These are phyloP conservation scores for Scaptomyza caliginosa DNA, from an alignment of 2,888 invertebrate genomes.

Conservation along the genomic window DNA sequence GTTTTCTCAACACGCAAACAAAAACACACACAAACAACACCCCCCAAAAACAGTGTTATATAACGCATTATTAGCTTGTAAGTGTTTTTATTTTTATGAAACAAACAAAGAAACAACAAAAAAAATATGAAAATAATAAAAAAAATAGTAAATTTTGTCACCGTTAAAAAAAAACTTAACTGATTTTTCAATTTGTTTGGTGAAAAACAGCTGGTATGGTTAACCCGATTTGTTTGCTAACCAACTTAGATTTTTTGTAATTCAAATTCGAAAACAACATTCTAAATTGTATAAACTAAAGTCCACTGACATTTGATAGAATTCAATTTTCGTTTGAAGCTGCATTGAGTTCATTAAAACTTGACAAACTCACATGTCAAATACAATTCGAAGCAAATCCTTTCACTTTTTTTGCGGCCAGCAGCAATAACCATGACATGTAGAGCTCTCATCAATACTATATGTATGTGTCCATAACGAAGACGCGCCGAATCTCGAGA, in stretches of 20 bases:
- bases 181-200: conserved; percentile 3
- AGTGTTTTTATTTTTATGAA: conserved; percentile 83
- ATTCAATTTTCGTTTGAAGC: conserved; percentile 40
- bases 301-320: conserved; percentile 19
- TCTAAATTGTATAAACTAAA: no score
- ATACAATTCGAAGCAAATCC: conserved; percentile 49
- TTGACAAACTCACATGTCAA: conserved; percentile 4
- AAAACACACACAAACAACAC: conserved; percentile 38
- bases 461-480: conserved; percentile 12
- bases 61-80: conserved; percentile 82
- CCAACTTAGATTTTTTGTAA: conserved; percentile 4
- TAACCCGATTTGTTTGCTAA: not conserved
- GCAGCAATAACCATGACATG: conserved; percentile 41
- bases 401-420: conserved; percentile 63
- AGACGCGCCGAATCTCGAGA: conserved; percentile 22
- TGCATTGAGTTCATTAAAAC: conserved; percentile 3
- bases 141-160: conserved; percentile 84
- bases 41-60: conserved; percentile 69
- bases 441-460: conserved; percentile 44
- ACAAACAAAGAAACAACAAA: conserved; percentile 84
- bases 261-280: conserved; percentile 27
- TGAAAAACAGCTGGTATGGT: no score
- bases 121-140: conserved; percentile 83
- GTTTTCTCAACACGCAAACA: conserved; percentile 66
- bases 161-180: conserved; percentile 76